Evolutionary conservation across 2,888 invertebrate species (phyloP).

Genomic region (Calameuta idolon): DNA sequence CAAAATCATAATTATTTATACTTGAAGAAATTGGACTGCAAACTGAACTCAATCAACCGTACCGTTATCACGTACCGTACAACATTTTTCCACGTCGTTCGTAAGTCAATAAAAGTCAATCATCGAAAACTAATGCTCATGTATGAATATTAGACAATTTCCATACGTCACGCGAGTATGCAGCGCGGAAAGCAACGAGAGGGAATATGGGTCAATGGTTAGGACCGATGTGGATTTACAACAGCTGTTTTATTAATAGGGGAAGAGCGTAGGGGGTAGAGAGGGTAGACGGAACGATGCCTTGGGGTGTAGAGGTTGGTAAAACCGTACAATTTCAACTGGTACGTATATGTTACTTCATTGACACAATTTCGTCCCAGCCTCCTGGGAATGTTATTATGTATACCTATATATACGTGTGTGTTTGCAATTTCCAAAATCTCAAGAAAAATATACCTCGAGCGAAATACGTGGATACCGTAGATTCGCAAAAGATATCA

Average conservation of each 20-base stretch:
- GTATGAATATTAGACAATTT: background rate
- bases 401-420: background rate
- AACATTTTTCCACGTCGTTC: background rate
- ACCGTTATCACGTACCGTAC: background rate
- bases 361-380: background rate
- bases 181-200: background rate
- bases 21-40: background rate
- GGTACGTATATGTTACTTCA: background rate
- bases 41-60: background rate
- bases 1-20: background rate
- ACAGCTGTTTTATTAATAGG: background rate
- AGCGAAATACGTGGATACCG: background rate
- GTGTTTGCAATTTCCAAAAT: background rate
- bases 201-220: background rate
- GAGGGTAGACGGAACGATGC: background rate
- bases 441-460: background rate
- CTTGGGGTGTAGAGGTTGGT: background rate
- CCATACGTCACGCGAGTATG: background rate
- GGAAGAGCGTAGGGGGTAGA: no score
- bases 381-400: background rate
- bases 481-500: background rate
- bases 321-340: background rate
- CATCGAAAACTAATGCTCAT: background rate
- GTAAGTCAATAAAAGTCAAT: background rate
- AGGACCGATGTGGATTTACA: background rate